Conservation (phyloP, 2,888 invertebrate genomes). For the Autographa pulchrina region DNA sequence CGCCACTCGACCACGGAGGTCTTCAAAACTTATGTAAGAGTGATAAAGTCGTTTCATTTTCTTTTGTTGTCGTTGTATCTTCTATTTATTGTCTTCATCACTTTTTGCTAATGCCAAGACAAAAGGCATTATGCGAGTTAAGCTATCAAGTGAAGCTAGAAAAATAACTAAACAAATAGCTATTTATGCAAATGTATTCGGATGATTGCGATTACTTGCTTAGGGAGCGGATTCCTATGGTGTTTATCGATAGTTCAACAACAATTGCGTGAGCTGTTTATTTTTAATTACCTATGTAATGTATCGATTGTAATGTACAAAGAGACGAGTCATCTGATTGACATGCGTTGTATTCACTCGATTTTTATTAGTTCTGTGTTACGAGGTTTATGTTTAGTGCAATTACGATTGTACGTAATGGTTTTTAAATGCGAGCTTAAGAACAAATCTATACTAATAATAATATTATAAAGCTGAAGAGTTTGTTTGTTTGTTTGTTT, state of each 20-base stretch:
- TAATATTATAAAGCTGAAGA: too few species aligned
- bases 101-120: too few species aligned
- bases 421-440: background rate
- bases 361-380: conserved; percentile 22
- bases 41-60: too few species aligned
- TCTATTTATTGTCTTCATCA: too few species aligned
- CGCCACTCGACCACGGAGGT: too few species aligned
- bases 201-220: background rate
- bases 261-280: conserved; percentile 39
- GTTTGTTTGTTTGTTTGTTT: too few species aligned
- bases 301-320: conserved; percentile 12
- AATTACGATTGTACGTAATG: background rate
- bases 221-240: conserved; percentile 21
- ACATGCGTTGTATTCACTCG: conserved; percentile 29
- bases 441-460: too few species aligned
- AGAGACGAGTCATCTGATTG: conserved; percentile 26
- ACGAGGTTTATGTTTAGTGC: background rate
- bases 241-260: conserved; percentile 17
- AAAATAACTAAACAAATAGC: background rate
- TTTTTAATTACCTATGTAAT: conserved; percentile 42
- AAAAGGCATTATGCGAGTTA: too few species aligned
- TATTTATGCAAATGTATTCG: conserved; percentile 14
- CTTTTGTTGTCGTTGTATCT: too few species aligned
- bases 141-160: background rate
- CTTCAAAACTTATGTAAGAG: too few species aligned